Conservation (phyloP, 2,888 invertebrate species). For the Lasiommata megera region DNA sequence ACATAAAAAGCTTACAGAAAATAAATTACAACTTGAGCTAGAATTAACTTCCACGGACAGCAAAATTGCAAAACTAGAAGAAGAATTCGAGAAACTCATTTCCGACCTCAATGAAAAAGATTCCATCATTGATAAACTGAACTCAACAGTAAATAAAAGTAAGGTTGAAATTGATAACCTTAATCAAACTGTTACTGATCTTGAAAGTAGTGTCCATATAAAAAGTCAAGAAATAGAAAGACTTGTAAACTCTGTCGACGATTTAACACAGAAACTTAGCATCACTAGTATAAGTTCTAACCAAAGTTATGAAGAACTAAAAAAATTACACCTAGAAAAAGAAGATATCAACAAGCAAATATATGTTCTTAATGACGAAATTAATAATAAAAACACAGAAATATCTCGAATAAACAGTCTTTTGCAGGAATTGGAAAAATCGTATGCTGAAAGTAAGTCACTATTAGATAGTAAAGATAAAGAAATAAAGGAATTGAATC, state of each 20-base stretch:
- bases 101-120: conserved; percentile 67
- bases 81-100: conserved; percentile 60
- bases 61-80: conserved; percentile 62
- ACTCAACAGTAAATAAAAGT: conserved; percentile 47
- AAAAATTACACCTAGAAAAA: conserved; percentile 49
- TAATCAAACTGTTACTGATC: conserved; percentile 45
- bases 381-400: conserved; percentile 47
- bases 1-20: conserved; percentile 47
- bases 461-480: conserved; percentile 54
- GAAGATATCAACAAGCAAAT: conserved; percentile 54
- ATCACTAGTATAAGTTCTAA: conserved; percentile 39
- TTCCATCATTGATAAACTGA: conserved; percentile 55
- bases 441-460: conserved; percentile 41
- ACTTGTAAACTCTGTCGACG: conserved; percentile 46
- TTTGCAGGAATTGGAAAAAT: conserved; percentile 46
- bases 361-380: conserved; percentile 48
- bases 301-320: conserved; percentile 48
- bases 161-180: conserved; percentile 43
- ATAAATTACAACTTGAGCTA: conserved; percentile 49
- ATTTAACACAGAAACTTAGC: conserved; percentile 42
- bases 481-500: conserved; percentile 62
- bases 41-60: conserved; percentile 53
- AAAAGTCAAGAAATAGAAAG: conserved; percentile 57
- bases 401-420: conserved; percentile 45
- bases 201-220: conserved; percentile 44